Base-by-base conservation (phyloP, 2,888 invertebrate species). In the Alloscopus bannaensis region DNA sequence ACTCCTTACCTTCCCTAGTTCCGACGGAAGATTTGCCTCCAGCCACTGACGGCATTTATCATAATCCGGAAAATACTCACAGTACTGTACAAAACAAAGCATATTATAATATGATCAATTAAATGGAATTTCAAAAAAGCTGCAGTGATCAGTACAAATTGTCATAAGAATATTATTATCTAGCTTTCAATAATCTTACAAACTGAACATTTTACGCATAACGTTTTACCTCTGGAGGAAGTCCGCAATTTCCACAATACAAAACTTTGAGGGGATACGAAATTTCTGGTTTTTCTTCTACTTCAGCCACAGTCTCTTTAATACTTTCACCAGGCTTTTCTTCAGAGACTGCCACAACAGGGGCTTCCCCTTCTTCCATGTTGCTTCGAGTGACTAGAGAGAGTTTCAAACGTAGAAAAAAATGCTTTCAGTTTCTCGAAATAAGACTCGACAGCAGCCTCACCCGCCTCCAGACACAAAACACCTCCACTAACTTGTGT, bases 11-110 rank as follows among this genome's bases (percentile, higher is more conserved):
- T 95, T 95, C 87, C 96, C 95, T 88, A 98, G 97, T 88, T 97
- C 95, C 57, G 94, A 94, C 0, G 99, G 98, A 84, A 99, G 90
- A 90, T 98, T 93, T 87, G 94, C 94, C 89, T 98, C 97, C 83
- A 99, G 89, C 99, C 99, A 99, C 85, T 94, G 94, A 88, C 97
- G 97, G 88, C 99, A 99, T 89, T 97, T 97, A 84, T 98, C 98
- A 88, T 96, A 96, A 88, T 97, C 97, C 11, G 98, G 98, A 89
- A 98, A 97, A 89, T 95, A 98, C 90, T 99, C 98, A 89, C 99
- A 99, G 88, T 98, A 99, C 94, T 96, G 88, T 20, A 89, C 87
- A 83, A 42, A 6, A 69, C 45, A 75, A 75, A 40, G 52, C 50
- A 36, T 18, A 11, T 36, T 16, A 6, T 20, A 28, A 42, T 45